Evolutionary conservation across 2,888 invertebrate species (phyloP).

Genomic region (Chrysolina oricalcia): DNA sequence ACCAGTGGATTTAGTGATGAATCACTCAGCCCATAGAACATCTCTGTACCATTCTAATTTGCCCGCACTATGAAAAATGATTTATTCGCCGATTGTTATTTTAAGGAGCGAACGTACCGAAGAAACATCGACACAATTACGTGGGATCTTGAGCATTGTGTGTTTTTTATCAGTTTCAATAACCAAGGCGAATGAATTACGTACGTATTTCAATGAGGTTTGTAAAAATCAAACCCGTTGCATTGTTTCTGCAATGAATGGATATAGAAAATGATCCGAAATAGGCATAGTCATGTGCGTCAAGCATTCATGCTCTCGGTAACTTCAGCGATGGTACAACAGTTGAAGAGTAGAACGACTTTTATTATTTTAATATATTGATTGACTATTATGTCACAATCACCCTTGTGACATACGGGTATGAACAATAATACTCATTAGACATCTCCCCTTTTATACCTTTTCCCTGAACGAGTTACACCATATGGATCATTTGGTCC

Average conservation of each 20-base stretch:
- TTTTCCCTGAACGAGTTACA: no score
- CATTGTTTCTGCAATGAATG: conserved; percentile 18
- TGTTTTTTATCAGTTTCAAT: conserved; percentile 23
- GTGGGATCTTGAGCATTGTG: conserved; percentile 18
- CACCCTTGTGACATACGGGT: no score
- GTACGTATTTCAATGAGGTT: conserved; percentile 18
- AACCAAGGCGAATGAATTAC: conserved; percentile 17
- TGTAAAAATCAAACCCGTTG: conserved; percentile 8
- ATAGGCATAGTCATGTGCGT: conserved; percentile 10
- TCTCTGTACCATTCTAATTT: background rate
- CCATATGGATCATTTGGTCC: no score
- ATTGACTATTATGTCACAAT: no score
- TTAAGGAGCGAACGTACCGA: conserved; percentile 11
- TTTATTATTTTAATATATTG: no score
- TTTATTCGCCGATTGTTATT: conserved; percentile 11
- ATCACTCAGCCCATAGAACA: no score
- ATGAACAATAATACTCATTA: no score
- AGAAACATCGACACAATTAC: conserved; percentile 16
- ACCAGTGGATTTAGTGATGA: no score
- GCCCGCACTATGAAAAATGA: background rate
- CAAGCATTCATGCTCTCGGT: background rate
- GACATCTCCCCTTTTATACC: no score
- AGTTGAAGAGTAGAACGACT: no score
- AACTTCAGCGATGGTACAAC: background rate
- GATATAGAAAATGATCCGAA: background rate